Evolutionary conservation across 2,113 vertebrate species (phyloP).

Genomic region (Oryzias celebensis): DNA sequence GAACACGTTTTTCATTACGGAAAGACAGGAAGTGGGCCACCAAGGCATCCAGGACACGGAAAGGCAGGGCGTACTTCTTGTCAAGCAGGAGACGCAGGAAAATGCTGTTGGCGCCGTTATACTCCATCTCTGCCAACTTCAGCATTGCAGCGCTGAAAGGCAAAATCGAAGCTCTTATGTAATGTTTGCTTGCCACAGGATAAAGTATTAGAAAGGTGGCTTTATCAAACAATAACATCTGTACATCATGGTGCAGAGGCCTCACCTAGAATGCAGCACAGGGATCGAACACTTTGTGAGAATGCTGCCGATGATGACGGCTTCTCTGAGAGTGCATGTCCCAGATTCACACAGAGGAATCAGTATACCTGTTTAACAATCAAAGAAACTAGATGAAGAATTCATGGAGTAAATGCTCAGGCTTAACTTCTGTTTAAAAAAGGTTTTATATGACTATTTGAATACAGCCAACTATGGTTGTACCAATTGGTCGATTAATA

Average conservation of each 20-base stretch:
- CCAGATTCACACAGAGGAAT: slow-evolving; percentile 95
- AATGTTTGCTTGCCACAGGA: neutral
- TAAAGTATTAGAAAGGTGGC: neutral
- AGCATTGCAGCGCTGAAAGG: slow-evolving; percentile 88
- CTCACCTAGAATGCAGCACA: slow-evolving; percentile 93
- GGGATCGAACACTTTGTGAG: slow-evolving; percentile 95
- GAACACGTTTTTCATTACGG: slow-evolving; percentile 81
- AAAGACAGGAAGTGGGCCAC: slow-evolving; percentile 95
- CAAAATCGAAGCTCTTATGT: slow-evolving; percentile 16
- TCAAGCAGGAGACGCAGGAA: slow-evolving; percentile 94
- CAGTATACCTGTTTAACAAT: slow-evolving; percentile 84
- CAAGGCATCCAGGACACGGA: slow-evolving; percentile 95
- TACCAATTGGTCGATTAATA: too few species aligned
- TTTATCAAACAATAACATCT: neutral
- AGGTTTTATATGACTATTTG: too few species aligned
- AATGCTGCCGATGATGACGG: slow-evolving; percentile 95
- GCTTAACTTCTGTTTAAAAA: too few species aligned
- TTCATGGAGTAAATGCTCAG: neutral
- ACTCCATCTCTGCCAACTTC: slow-evolving; percentile 95
- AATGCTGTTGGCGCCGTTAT: slow-evolving; percentile 96
- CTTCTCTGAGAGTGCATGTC: slow-evolving; percentile 93
- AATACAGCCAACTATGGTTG: too few species aligned
- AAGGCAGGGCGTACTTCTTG: slow-evolving; percentile 97
- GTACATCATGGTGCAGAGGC: neutral
- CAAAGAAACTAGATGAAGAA: neutral